Conservation (phyloP, 2,797 vertebrate genomes). For the Tragopan temminckii region DNA sequence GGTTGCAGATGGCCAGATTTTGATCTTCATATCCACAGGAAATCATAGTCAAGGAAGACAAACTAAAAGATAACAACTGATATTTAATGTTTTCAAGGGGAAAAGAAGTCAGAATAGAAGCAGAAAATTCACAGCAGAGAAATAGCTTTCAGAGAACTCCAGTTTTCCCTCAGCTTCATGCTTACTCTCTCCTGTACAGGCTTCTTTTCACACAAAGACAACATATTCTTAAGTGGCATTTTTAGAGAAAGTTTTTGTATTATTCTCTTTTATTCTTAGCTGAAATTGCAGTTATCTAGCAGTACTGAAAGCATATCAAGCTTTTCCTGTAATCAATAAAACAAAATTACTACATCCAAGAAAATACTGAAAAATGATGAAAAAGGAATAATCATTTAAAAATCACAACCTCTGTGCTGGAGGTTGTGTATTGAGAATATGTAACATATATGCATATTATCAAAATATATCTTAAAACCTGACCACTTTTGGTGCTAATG, state of each 20-base stretch:
- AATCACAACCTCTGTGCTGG: not conserved
- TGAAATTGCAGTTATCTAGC: not conserved
- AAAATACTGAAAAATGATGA: constrained; percentile 8
- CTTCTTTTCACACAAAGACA: not conserved
- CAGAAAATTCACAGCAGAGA: not conserved
- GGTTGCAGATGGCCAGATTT: not conserved
- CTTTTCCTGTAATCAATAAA: not conserved
- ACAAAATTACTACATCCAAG: not conserved
- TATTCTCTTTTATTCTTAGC: not conserved
- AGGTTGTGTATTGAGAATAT: not conserved
- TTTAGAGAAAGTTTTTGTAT: not conserved
- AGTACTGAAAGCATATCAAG: not conserved
- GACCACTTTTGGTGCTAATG: not conserved
- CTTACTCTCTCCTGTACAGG: not conserved
- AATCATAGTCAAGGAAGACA: not conserved
- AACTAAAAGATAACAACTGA: not conserved
- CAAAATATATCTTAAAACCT: not conserved
- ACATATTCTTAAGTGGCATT: not conserved
- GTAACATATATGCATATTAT: not conserved
- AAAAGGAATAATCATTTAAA: not conserved
- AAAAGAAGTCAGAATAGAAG: not conserved
- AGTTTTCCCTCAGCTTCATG: not conserved
- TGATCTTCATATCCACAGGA: not conserved
- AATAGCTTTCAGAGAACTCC: not conserved
- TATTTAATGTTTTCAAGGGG: not conserved